phyloP scores from a whole-genome alignment of 2,888 invertebrate species.

The Smittia aterrima region DNA sequence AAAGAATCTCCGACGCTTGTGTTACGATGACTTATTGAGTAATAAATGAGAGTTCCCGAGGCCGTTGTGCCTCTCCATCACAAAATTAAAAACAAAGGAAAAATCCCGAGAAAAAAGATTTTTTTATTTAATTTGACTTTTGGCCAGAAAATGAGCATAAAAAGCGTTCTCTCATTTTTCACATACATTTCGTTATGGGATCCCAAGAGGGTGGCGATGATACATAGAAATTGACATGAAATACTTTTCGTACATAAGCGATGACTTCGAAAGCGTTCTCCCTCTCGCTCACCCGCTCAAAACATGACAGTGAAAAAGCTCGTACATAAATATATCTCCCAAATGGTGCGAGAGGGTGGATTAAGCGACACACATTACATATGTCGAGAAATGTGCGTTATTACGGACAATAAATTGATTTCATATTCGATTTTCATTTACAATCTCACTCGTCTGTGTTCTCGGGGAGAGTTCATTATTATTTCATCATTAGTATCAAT shows the following conservation, averaged over 20 bases:
- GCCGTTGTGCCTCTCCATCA: background rate
- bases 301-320: constrained; percentile 20
- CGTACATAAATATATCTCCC: constrained; percentile 14
- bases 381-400: constrained; percentile 19
- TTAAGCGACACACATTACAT: constrained; percentile 21
- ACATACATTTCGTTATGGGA: background rate
- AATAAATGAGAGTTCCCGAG: background rate
- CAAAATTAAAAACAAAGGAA: background rate
- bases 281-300: background rate
- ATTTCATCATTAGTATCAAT: constrained; percentile 1
- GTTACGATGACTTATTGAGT: background rate
- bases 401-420: constrained; percentile 29
- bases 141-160: constrained; percentile 13
- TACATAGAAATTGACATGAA: constrained; percentile 5
- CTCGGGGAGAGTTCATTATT: background rate
- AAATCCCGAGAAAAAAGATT: background rate
- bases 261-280: background rate
- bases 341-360: background rate
- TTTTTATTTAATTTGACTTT: constrained; percentile 16
- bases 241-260: background rate
- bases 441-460: background rate
- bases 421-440: constrained; percentile 11
- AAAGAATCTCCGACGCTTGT: too few species aligned
- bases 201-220: background rate
- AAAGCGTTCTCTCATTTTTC: too few species aligned